Evolutionary conservation across 2,797 vertebrate species (phyloP), one percentile per base, ranked within the genome.

Genomic region (Furcifer pardalis): DNA sequence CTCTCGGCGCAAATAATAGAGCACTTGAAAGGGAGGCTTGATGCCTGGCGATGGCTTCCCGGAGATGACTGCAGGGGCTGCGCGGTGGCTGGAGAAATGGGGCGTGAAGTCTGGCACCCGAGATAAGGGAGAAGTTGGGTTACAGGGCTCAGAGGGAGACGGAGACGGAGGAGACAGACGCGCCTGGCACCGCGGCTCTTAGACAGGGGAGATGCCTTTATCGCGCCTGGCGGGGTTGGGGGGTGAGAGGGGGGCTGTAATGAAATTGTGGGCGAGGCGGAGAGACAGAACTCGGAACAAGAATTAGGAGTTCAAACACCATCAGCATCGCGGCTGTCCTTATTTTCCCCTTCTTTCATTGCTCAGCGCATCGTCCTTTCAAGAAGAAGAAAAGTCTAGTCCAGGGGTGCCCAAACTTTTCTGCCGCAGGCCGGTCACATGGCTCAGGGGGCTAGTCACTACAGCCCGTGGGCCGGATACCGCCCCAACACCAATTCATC

Each of bases 21-120:
- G 84, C 72, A 69, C 62, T 60, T 79, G 81, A 87, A 83, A 79
- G 77, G 37, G 37, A 75, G 46, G 78, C 68, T 27, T 37, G 60
- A 68, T 80, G 78, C 52, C 77, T 59, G 59, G 46, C 78, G 63
- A 81, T 32, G 84, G 13, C 49, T 68, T 77, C 72, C 84, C 21
- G 79, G 73, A 69, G 84, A 76, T 40, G 84, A 62, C 84, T 81
- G 84, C 79, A 46, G 79, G 79, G 79, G 32, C 52, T 69, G 74
- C 15, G 63, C 74, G 63, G 69, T 46, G 84, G 60, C 78, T 56
- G 25, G 60, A 60, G 71, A 60, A 79, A 79, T 74, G 77, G 32
- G 71, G 77, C 81, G 49, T 60, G 77, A 79, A 80, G 81, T 52
- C 77, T 75, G 77, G 81, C 56, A 63, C 81, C 52, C 86, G 42